A percentile compares a stretch with the other conserved stretches of the same genome.
Conservation (phyloP, 1,140 invertebrate genomes). For the Phenacoccus solenopsis region DNA sequence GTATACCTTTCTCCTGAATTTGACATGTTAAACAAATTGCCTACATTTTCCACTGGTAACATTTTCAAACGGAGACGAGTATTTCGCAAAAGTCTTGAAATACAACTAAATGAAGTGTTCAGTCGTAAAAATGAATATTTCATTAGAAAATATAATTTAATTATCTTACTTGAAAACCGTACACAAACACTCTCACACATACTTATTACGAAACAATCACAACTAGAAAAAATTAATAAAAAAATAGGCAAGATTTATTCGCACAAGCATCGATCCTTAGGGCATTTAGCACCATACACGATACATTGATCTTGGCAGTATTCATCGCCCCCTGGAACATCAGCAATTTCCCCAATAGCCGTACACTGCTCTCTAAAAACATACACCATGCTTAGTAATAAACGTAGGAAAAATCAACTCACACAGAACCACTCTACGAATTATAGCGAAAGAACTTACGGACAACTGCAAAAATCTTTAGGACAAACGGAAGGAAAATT, state of each 20-base stretch:
- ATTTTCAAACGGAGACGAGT: too few species aligned
- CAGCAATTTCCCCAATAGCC: conserved; percentile 58
- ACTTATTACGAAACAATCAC: too few species aligned
- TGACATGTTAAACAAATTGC: not conserved
- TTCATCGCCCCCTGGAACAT: conserved; percentile 56
- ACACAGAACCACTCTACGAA: conserved; percentile 16
- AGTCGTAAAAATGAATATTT: too few species aligned
- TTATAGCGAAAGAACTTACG: conserved; percentile 46
- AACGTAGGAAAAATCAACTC: not conserved
- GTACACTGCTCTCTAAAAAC: conserved; percentile 56
- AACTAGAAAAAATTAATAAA: too few species aligned
- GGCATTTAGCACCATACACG: conserved; percentile 54
- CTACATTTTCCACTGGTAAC: not conserved
- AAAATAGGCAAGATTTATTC: too few species aligned
- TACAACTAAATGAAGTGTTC: too few species aligned
- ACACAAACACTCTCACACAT: too few species aligned
- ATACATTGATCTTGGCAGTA: conserved; percentile 72
- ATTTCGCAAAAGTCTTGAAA: too few species aligned
- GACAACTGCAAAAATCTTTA: conserved; percentile 54
- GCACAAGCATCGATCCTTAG: conserved; percentile 55
- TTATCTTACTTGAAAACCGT: too few species aligned
- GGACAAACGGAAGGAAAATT: conserved; percentile 75
- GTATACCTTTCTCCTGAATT: too few species aligned
- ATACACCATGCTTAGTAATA: not conserved
- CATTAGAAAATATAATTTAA: too few species aligned